Evolutionary conservation across 37 sponge, comb jelly and placozoan genomes (phyloP), one percentile per base, ranked within the genome.

Genomic region (Tethya wilhelma): DNA sequence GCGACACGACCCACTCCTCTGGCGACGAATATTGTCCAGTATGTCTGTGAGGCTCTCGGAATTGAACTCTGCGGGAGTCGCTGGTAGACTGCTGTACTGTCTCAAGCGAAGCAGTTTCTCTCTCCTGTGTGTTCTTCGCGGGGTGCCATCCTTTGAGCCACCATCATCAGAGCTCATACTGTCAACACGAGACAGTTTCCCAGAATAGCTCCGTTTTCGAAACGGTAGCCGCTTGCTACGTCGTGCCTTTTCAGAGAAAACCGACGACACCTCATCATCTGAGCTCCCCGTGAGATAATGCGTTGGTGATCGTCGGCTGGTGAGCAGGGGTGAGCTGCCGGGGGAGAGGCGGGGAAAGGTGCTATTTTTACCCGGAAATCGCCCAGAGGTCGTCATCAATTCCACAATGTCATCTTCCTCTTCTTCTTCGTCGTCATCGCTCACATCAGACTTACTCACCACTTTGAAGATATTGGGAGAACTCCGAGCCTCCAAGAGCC

Each of bases 401-500:
- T 92, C 89, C 0, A 92, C 88, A 32, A 92, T 80, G 63, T 88
- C 93, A 74, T 79, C 90, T 8, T 90, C 90, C 9, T 87, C 92
- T 38, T 87, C 89, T 22, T 72, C 73, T 26, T 80, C 81, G 2
- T 85, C 84, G 26, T 91, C 86, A 30, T 92, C 93, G 64, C 93
- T 92, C 1, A 65, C 76, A 34, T 92, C 93, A 0, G 88, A 88
- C 66, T 83, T 82, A 42, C 87, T 86, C 22, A 83, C 26, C 22
- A 68, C 53, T 40, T 32, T 2, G 17, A 73, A 20, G 0, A 82
- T 19, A 30, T 45, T 72, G 60, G 84, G 84, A 7, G 90, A 79
- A 29, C 79, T 84, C 0, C 75, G 56, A 12, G 84, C 44, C 38
- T 68, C 71, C 7, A 41, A 23, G 4, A 89, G 67, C 30, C 69